Evolutionary conservation across 23 tunicate species (phyloP), one percentile per base, ranked within the genome.

Genomic region (Oikopleura dioica): DNA sequence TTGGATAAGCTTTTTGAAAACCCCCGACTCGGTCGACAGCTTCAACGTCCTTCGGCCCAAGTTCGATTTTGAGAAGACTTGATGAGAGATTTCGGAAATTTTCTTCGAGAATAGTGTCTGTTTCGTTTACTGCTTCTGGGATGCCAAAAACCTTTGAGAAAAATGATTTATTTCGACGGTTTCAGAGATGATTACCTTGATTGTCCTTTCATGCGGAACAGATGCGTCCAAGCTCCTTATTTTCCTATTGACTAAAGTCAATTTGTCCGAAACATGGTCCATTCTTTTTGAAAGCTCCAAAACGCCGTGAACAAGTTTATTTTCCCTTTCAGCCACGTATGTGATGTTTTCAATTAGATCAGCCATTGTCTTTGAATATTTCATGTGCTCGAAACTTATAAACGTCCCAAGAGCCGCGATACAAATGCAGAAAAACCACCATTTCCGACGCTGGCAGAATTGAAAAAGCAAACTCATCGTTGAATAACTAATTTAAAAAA

Each of bases 381-480:
- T 31, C 5, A 63, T 24, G 33, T 63, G 72, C 2, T 12, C 5
- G 26, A 63, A 63, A 16, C 30, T 16, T 24, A 63, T 2, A 63
- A 63, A 63, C 26, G 72, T 21, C 4, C 33, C 72, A 5, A 23
- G 5, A 63, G 33, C 72, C 2, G 33, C 29, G 30, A 31, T 2
- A 23, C 4, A 2, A 23, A 63, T 23, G 26, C 29, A 63, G 26
- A 63, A 63, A 28, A 63, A 28, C 72, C 72, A 63, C 72, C 72
- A 63, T 63, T 63, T 63, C 26, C 72, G 72, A 28, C 72, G 72
- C 30, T 31, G 30, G 26, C 72, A 63, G 26, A 63, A 63, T 28
- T 31, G 72, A 63, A 23, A 63, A 23, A 63, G 33, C 2, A 63
- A 28, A 16, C 72, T 31, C 72, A 63, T 63, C 55, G n/a, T n/a